A percentile compares a stretch with the other conserved stretches of the same genome.
Evolutionary conservation across 2,888 invertebrate genomes (phyloP).

Genomic region (Gasteruption jaculator): DNA sequence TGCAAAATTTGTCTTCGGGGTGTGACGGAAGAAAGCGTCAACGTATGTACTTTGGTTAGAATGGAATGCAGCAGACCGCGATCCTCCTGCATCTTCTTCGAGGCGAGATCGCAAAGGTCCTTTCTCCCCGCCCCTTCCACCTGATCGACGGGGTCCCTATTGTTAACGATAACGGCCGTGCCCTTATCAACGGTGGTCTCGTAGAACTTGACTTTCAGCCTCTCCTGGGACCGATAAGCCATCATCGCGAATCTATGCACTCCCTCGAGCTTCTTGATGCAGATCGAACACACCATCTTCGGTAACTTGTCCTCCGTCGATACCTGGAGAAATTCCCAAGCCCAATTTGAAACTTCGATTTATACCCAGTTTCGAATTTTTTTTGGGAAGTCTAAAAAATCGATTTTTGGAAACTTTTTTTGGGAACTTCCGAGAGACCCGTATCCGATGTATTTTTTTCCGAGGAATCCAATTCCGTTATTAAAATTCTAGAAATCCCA

Average conservation of each 20-base stretch:
- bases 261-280: slow-evolving; percentile 62
- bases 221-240: slow-evolving; percentile 62
- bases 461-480: too few relatives aligned
- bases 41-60: slow-evolving; percentile 53
- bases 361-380: too few relatives aligned
- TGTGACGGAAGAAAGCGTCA: neutral
- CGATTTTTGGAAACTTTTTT: too few relatives aligned
- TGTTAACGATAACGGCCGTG: slow-evolving; percentile 14
- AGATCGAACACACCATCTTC: slow-evolving; percentile 65
- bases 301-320: slow-evolving; percentile 64
- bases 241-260: slow-evolving; percentile 66
- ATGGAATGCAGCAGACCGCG: slow-evolving; percentile 55
- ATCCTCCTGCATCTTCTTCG: slow-evolving; percentile 51
- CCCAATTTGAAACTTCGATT: too few relatives aligned
- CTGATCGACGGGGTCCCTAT: slow-evolving; percentile 26
- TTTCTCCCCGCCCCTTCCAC: slow-evolving; percentile 31
- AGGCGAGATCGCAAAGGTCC: slow-evolving; percentile 35
- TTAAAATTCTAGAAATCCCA: too few relatives aligned
- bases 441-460: too few relatives aligned
- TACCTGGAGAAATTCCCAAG: slow-evolving; percentile 58
- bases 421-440: too few relatives aligned
- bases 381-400: too few relatives aligned
- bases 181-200: slow-evolving; percentile 21
- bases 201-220: slow-evolving; percentile 50
- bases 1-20: too few relatives aligned